Evolutionary conservation across 1,140 invertebrate genomes (phyloP).

Genomic region (Caenorhabditis inopinata): DNA sequence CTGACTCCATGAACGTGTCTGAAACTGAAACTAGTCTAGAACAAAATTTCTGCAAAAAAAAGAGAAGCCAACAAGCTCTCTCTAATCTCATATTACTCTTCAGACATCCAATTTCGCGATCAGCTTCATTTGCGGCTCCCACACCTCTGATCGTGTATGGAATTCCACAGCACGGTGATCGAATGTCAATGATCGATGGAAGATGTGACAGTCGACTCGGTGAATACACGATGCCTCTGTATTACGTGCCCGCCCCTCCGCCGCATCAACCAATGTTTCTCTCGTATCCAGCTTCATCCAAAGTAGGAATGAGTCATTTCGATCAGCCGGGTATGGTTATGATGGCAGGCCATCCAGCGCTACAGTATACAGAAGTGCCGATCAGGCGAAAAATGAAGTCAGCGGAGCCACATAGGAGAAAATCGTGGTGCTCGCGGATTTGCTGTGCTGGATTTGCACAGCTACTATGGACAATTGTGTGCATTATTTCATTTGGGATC

Average conservation of each 20-base stretch:
- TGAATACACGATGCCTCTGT: slow-evolving; percentile 4
- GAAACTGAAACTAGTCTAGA: too few species aligned
- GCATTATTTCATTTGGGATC: slow-evolving; percentile 10
- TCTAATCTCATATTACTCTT: neutral
- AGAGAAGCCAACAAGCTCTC: too few species aligned
- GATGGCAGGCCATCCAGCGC: neutral
- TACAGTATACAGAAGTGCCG: slow-evolving; percentile 2
- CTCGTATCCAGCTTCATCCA: neutral
- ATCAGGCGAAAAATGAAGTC: slow-evolving; percentile 14
- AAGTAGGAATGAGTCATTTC: slow-evolving; percentile 1
- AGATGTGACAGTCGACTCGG: slow-evolving; percentile 12
- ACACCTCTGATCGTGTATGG: neutral
- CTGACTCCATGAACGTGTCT: too few species aligned
- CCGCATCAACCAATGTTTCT: slow-evolving; percentile 23
- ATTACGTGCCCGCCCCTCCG: slow-evolving; percentile 9
- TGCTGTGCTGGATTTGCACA: slow-evolving; percentile 14
- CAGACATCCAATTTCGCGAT: slow-evolving; percentile 9
- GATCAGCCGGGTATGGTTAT: slow-evolving; percentile 18
- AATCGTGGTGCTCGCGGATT: neutral
- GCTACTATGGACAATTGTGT: slow-evolving; percentile 20
- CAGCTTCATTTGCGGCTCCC: neutral
- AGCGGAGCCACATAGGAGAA: neutral
- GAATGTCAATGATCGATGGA: slow-evolving; percentile 19
- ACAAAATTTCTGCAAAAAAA: too few species aligned
- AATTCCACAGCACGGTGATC: slow-evolving; percentile 2